Conservation (phyloP, 1,140 invertebrate species). For the Octopus sinensis region DNA sequence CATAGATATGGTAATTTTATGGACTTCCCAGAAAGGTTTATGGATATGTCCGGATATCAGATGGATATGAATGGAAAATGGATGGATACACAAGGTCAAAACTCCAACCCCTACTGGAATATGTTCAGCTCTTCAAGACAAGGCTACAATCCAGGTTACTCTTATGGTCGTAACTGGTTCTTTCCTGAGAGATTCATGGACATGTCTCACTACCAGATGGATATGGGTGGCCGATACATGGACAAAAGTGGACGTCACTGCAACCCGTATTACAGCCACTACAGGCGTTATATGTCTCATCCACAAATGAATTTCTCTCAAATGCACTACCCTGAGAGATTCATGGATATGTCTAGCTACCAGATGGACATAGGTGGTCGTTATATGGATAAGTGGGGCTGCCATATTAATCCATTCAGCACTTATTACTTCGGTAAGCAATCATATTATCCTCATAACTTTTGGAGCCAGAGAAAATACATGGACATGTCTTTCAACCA, state of each 20-base stretch:
- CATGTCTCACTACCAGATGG: slow-evolving; percentile 1
- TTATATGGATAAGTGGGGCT: neutral
- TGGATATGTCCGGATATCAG: slow-evolving; percentile 4
- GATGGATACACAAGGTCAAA: neutral
- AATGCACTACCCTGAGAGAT: neutral
- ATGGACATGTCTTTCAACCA: too few relatives aligned
- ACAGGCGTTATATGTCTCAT: too few relatives aligned
- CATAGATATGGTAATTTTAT: neutral
- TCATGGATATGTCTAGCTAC: neutral
- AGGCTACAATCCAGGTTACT: neutral
- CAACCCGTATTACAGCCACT: neutral
- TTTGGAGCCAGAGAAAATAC: too few relatives aligned
- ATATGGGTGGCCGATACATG: neutral
- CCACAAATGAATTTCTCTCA: too few relatives aligned
- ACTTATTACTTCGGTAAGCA: too few relatives aligned
- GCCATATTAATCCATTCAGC: neutral
- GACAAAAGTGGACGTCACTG: neutral
- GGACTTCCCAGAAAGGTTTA: neutral
- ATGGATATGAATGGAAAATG: neutral
- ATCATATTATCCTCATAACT: too few relatives aligned
- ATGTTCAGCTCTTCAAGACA: neutral
- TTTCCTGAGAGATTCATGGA: slow-evolving; percentile 2
- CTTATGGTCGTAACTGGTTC: neutral
- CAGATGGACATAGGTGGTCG: neutral
- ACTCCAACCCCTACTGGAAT: neutral